Base-by-base conservation (phyloP, 1,140 invertebrate species). In the Thrips palmi region DNA sequence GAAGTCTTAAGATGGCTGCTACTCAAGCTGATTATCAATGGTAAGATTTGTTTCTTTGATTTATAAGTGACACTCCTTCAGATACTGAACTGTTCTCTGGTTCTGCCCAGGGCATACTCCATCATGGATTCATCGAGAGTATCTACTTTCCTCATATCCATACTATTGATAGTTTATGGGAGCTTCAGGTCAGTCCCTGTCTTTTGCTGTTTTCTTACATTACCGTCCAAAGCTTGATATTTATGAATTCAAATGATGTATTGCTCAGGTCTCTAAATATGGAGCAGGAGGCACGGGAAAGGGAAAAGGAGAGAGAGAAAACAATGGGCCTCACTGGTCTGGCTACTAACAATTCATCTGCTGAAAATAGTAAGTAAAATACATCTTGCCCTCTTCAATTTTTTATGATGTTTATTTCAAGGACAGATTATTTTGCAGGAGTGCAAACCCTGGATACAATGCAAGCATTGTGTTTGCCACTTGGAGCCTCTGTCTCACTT, bases 71-170 rank as follows among this genome's bases (percentile, higher is more conserved):
- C 37, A 5, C 39, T 24, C 20, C 22, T 7, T 36, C 35, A 36
- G 14, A 2, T 24, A 30, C 12, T 8, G n/a, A n/a, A 43, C 25
- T 37, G 23, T 15, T 12, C 8, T 36, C 12, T 25, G 2, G 21
- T 15, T 37, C 17, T 33, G 55, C 61, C 19, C 49, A 74, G 85
- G 85, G 85, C 84, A 33, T 89, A 91, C 57, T 84, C 85, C 51
- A 84, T 94, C 53, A 87, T 96, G 77, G 91, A 96, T 67, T 93
- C 89, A 28, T 91, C 85, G 40, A 68, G 89, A 49, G 82, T 97
- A 31, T 94, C 89, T 31, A 96, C 91, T 45, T 96, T 93, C 64
- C 68, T 94, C 45, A 96, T 97, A 59, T 93, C 89, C 39, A 94
- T 97, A 65, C 69, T 96, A 47, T 71, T 97, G 29, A 97, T 97